Percentiles rank a stretch among this genome's conserved stretches.
These are phyloP conservation scores for Hymenopus coronatus DNA, from an alignment of 2,888 invertebrate species.

Conservation along the genomic window DNA sequence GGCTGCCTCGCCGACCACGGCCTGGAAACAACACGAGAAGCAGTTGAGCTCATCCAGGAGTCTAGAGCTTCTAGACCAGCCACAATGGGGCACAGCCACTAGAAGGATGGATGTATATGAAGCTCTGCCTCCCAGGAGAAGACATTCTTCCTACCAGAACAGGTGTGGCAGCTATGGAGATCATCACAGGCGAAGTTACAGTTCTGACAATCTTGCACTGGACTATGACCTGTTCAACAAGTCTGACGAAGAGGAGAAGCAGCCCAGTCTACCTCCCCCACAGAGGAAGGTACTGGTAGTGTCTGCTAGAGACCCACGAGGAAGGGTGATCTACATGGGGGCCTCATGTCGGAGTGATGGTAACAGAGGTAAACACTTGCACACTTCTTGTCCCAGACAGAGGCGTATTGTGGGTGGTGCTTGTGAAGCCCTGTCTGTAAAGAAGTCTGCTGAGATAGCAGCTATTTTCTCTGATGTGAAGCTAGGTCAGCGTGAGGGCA, in stretches of 20 bases:
- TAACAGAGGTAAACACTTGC: not conserved
- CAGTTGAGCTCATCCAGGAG: conserved; percentile 41
- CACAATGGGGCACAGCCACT: not conserved
- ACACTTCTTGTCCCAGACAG: not conserved
- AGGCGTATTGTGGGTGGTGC: conserved; percentile 2
- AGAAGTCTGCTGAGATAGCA: conserved; percentile 86
- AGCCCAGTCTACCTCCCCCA: not conserved
- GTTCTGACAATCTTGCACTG: conserved; percentile 65
- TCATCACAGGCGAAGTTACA: conserved; percentile 49
- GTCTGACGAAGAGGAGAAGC: not conserved
- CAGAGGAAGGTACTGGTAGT: conserved; percentile 47
- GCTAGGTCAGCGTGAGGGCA: conserved; percentile 37
- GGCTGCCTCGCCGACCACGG: conserved; percentile 38
- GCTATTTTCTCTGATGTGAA: conserved; percentile 73
- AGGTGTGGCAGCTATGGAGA: conserved; percentile 28
- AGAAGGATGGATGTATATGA: conserved; percentile 15
- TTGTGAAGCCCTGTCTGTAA: conserved; percentile 72
- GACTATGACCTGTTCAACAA: conserved; percentile 67
- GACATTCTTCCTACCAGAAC: not conserved
- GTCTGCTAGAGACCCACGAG: conserved; percentile 51
- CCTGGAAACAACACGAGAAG: conserved; percentile 34
- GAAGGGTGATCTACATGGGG: conserved; percentile 50
- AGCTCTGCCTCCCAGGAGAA: not conserved
- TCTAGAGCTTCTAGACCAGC: conserved; percentile 44
- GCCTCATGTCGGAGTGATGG: conserved; percentile 34